Conservation (phyloP, 2,797 vertebrate species). For the Oreonectes daqikongensis region DNA sequence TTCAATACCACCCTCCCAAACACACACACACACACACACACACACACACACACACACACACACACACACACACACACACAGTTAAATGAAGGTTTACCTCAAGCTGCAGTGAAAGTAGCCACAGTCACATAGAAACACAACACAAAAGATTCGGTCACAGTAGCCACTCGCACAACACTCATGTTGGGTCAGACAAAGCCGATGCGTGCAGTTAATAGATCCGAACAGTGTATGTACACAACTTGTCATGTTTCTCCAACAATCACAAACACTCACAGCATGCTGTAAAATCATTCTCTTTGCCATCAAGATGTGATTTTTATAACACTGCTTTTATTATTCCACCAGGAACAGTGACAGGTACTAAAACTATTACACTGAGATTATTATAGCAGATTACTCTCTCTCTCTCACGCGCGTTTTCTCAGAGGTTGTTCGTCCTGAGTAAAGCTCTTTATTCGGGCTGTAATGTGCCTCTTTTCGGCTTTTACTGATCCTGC, state of each 20-base stretch:
- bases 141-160: not conserved
- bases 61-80: constrained; percentile 24
- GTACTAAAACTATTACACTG: constrained; percentile 48
- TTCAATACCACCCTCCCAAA: not conserved
- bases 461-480: constrained; percentile 29
- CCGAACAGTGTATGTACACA: not conserved
- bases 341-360: constrained; percentile 34
- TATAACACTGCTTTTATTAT: constrained; percentile 45
- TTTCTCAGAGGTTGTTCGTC: constrained; percentile 28
- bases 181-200: constrained; percentile 3
- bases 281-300: constrained; percentile 35
- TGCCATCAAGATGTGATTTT: constrained; percentile 31
- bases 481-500: constrained; percentile 23
- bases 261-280: constrained; percentile 6
- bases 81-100: constrained; percentile 1
- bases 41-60: constrained; percentile 28
- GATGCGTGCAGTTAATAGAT: constrained; percentile 23
- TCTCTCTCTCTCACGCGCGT: constrained; percentile 10
- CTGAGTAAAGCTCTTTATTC: constrained; percentile 43
- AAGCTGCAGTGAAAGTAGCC: not conserved
- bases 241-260: not conserved
- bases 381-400: constrained; percentile 44
- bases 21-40: not conserved
- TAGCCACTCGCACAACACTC: not conserved
- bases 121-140: constrained; percentile 17